These are phyloP conservation scores for Stichodactyla helianthus DNA, from an alignment of 64 coral and sea anemone genomes.

Conservation along the genomic window DNA sequence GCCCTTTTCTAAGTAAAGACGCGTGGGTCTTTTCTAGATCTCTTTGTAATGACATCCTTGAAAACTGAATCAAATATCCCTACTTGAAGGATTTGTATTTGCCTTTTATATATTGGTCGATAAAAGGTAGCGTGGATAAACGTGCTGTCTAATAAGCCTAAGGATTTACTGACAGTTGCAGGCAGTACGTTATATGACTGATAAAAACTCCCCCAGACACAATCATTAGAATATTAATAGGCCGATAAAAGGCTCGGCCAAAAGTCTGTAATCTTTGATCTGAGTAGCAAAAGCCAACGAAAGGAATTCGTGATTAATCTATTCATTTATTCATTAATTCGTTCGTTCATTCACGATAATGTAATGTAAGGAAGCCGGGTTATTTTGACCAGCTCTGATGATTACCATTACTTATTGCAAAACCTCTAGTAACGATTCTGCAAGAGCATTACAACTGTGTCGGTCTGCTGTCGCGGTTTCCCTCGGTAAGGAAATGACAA, in stretches of 20 bases:
- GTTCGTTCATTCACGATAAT: not conserved
- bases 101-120: not conserved
- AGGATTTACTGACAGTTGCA: not conserved
- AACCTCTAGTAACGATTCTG: too few relatives aligned
- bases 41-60: not conserved
- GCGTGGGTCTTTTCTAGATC: not conserved
- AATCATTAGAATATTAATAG: not conserved
- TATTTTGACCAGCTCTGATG: not conserved
- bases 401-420: not conserved
- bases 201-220: not conserved
- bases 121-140: slow-evolving; percentile 5
- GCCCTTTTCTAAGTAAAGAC: not conserved
- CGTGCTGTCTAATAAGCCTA: not conserved
- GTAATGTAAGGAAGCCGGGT: not conserved
- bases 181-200: not conserved
- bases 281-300: not conserved
- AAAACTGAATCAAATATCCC: not conserved
- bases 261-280: not conserved
- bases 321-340: not conserved
- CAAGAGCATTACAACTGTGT: not conserved
- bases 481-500: not conserved
- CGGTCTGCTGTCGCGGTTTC: not conserved
- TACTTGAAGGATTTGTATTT: slow-evolving; percentile 10
- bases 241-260: slow-evolving; percentile 7
- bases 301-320: not conserved